These are phyloP conservation scores for Actinia tenebrosa DNA, from an alignment of 64 coral and sea anemone genomes.

Conservation along the genomic window DNA sequence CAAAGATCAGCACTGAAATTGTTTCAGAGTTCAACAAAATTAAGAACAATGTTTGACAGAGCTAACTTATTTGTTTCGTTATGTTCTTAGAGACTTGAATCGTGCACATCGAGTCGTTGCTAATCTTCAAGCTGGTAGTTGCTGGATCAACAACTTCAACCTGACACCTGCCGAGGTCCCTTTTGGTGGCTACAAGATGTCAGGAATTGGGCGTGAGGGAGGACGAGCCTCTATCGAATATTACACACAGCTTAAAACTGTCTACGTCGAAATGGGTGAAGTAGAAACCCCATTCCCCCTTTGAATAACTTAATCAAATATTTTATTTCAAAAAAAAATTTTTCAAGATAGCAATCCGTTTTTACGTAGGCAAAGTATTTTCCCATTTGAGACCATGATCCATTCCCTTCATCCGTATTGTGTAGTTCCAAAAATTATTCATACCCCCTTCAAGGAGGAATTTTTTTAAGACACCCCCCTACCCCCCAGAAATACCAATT, in stretches of 20 bases:
- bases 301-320: not conserved
- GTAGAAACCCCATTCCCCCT: slow-evolving; percentile 79
- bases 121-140: slow-evolving; percentile 78
- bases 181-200: slow-evolving; percentile 93
- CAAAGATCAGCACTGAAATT: no score
- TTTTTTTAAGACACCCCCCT: no score
- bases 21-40: no score
- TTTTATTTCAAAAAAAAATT: not conserved
- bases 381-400: no score
- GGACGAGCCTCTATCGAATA: slow-evolving; percentile 58
- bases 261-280: slow-evolving; percentile 89
- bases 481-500: no score
- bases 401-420: no score
- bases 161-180: slow-evolving; percentile 75
- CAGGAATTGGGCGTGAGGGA: slow-evolving; percentile 80
- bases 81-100: slow-evolving; percentile 52
- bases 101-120: slow-evolving; percentile 75
- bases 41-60: no score
- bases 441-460: no score
- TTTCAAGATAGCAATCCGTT: no score
- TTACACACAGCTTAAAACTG: slow-evolving; percentile 91
- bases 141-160: slow-evolving; percentile 90
- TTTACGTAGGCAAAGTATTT: no score
- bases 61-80: not conserved
- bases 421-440: no score